Evolutionary conservation across 2,888 invertebrate species (phyloP), one percentile per base, ranked within the genome.

Genomic region (Beris morrisii): DNA sequence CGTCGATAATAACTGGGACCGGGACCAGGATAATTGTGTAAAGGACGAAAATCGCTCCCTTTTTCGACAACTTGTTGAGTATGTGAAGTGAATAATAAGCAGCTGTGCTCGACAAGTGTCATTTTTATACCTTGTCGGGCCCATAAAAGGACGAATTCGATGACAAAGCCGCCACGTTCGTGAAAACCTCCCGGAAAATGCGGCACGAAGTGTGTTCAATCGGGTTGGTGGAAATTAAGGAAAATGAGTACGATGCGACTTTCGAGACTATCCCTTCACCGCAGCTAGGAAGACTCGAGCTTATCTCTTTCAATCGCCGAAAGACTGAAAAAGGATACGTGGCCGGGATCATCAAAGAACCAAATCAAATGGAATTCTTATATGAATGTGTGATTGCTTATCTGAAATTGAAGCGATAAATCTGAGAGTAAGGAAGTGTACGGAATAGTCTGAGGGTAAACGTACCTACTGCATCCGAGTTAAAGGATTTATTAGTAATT

Each of bases 61-160:
- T 15, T 56, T 56, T 56, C 43, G 12, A 28, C 58, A 46, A 58
- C 58, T 58, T 58, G 58, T 58, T 58, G 58, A 58, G 46, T 58
- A 58, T 58, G 58, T 58, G 58, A 45, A 12, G 58, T 46, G 58
- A 58, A 58, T 58, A 58, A 22, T 43, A 58, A 58, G 31, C 15
- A 46, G 58, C 30, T 15, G 43, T 56, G 56, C 38, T 28, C 28
- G 45, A 11, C 45, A 45, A 28, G 58, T 46, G 58, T 58, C 46
- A 46, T 46, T 46, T 46, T 45, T 58, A 58, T 46, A 56, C 56
- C 56, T 56, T 12, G 5, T 13, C 32, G 56, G 43, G 43, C 30
- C n/a, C 31, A 30, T 15, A 22, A 52, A 22, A 52, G 52, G 52
- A 52, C 13, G 52, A 52, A 15, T 48, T 15, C 9, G 22, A 11